Conservation (phyloP, 2,113 vertebrate genomes). For the Alectura lathami region DNA sequence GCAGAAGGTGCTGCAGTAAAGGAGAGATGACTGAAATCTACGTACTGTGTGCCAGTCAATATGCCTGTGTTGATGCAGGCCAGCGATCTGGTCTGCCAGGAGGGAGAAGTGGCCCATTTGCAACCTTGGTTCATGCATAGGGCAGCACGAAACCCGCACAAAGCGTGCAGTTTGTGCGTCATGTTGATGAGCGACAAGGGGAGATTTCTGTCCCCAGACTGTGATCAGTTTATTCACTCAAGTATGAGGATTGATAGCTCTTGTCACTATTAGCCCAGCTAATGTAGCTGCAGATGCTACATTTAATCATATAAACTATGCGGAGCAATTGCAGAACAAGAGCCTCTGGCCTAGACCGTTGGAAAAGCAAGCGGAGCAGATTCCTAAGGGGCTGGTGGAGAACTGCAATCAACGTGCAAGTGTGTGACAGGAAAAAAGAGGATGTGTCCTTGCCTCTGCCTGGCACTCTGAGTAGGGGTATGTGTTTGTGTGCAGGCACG, state of each 20-base stretch:
- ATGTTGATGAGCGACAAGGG: conserved; percentile 8
- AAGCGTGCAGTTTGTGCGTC: not conserved
- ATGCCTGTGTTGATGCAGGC: not conserved
- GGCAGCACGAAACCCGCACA: not conserved
- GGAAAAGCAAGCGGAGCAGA: not conserved
- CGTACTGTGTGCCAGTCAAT: not conserved
- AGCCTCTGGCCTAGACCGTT: not conserved
- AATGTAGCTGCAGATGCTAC: conserved; percentile 57
- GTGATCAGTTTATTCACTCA: conserved; percentile 35
- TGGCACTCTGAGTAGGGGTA: not conserved
- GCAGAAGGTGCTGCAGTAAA: not conserved
- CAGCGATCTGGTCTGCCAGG: not conserved
- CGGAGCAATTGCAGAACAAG: not conserved
- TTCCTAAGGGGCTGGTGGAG: not conserved
- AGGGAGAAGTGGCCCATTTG: not conserved
- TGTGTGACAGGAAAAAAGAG: not conserved
- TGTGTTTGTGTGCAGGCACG: not conserved
- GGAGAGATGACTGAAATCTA: not conserved
- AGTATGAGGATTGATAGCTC: conserved; percentile 57
- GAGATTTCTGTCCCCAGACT: conserved; percentile 28
- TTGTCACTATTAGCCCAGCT: conserved; percentile 58
- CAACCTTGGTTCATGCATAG: not conserved
- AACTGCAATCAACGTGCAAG: not conserved
- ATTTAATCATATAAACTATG: conserved; percentile 43
- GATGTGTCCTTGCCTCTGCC: not conserved